Conservation (phyloP, 2,113 vertebrate species). For the Diphyllodes magnificus region DNA sequence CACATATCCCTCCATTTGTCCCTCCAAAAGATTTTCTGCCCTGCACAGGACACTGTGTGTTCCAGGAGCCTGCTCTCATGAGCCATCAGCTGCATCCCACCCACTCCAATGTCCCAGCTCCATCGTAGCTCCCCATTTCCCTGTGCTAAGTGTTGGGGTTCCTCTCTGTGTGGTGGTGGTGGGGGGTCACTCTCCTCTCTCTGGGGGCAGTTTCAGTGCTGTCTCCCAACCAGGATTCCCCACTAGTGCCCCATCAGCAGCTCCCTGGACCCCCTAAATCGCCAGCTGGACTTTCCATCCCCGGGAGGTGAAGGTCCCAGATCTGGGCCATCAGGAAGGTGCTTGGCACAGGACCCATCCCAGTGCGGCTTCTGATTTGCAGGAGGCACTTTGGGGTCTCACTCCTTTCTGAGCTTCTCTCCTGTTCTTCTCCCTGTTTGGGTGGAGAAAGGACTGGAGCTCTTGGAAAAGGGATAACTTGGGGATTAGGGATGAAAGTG, state of each 20-base stretch:
- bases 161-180: not conserved
- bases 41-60: not conserved
- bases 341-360: not conserved
- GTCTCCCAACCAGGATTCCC: not conserved
- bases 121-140: not conserved
- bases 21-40: not conserved
- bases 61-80: not conserved
- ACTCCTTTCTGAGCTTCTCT: not conserved
- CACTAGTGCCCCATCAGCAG: not conserved
- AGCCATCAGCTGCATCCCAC: not conserved
- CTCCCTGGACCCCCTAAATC: not conserved
- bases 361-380: not conserved
- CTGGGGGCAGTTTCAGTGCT: not conserved
- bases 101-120: not conserved
- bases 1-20: not conserved
- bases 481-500: not conserved
- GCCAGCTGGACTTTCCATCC: not conserved
- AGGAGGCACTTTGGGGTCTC: accelerated
- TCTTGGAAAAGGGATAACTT: not conserved
- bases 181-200: not conserved
- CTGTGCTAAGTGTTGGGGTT: not conserved
- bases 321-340: not conserved
- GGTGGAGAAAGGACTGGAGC: not conserved
- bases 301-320: not conserved
- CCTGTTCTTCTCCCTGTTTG: not conserved